phyloP scores from a whole-genome alignment of 2,888 invertebrate genomes.

The Neoscelio sp. region DNA sequence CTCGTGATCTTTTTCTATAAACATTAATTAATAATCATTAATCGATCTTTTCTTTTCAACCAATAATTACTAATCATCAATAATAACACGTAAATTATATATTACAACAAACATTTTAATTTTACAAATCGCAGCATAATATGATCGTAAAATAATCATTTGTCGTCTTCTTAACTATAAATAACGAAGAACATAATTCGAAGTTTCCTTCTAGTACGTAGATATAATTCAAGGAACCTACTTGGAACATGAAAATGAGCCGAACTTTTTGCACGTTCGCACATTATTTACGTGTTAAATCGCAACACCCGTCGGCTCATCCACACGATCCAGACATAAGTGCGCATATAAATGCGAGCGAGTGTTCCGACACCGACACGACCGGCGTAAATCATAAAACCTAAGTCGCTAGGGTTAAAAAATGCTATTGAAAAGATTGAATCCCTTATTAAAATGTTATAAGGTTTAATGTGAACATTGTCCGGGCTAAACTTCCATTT shows the following conservation, averaged over 20 bases:
- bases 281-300: slow-evolving; percentile 31
- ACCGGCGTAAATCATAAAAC: slow-evolving; percentile 58
- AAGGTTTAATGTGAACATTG: no score
- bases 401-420: slow-evolving; percentile 13
- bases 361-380: slow-evolving; percentile 19
- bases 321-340: not conserved
- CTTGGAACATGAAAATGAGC: slow-evolving; percentile 27
- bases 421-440: slow-evolving; percentile 14
- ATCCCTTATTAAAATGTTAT: not conserved
- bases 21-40: no score
- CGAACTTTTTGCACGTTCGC: slow-evolving; percentile 17
- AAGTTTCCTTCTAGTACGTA: not conserved
- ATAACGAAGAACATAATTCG: slow-evolving; percentile 10
- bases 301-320: slow-evolving; percentile 15
- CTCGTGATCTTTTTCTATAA: no score
- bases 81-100: not conserved
- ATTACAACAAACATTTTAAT: slow-evolving; percentile 7
- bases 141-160: slow-evolving; percentile 18
- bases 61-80: no score
- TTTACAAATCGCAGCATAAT: slow-evolving; percentile 1
- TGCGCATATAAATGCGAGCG: slow-evolving; percentile 29
- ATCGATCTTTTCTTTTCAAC: no score
- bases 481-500: no score
- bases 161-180: not conserved
- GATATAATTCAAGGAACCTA: slow-evolving; percentile 16